Percentiles rank a stretch among this genome's conserved stretches.
Conservation (phyloP, 2,888 invertebrate species). For the Ophioninae sp. region DNA sequence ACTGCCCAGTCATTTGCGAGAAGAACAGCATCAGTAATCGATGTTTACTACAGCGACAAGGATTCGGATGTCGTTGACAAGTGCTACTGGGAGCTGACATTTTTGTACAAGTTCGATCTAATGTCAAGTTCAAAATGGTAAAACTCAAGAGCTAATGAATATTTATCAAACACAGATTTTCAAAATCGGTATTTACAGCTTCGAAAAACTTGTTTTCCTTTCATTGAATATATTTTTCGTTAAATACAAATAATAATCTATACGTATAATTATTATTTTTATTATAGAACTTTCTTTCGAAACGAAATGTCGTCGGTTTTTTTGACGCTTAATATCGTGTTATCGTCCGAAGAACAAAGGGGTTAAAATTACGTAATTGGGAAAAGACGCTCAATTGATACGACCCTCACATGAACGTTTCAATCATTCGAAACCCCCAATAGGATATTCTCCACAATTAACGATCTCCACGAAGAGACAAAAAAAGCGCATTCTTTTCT, state of each 20-base stretch:
- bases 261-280: neutral
- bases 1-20: conserved; percentile 45
- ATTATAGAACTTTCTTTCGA: neutral
- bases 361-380: neutral
- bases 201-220: neutral
- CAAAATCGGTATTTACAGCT: neutral
- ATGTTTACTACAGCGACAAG: neutral
- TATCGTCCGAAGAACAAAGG: neutral
- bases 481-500: neutral
- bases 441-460: conserved; percentile 5
- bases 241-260: too few species aligned
- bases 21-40: conserved; percentile 3
- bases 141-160: neutral
- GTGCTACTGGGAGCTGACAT: neutral
- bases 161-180: neutral
- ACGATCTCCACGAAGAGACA: neutral
- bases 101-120: neutral
- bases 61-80: neutral
- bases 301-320: neutral
- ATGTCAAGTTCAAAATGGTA: neutral
- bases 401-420: neutral
- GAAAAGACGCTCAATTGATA: neutral
- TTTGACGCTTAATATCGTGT: neutral
- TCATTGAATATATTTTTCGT: too few species aligned
- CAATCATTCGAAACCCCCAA: neutral